A percentile compares a stretch with the other conserved stretches of the same genome.
Evolutionary conservation across 1,140 invertebrate species (phyloP).

Genomic region (Brachionus sp.): DNA sequence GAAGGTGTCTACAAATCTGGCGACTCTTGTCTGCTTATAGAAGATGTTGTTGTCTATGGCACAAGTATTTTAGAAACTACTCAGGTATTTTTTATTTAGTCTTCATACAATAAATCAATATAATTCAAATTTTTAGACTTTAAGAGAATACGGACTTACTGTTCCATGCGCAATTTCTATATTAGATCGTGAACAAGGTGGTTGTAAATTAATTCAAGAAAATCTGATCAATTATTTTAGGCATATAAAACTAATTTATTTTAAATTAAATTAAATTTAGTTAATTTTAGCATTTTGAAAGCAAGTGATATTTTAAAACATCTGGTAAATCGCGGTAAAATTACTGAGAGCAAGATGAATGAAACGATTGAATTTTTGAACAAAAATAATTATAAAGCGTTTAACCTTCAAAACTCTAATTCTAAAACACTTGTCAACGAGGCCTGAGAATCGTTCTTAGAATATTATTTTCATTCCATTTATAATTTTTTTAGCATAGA

Average conservation of each 20-base stretch:
- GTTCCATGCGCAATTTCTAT: slow-evolving; percentile 78
- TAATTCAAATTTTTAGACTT: slow-evolving; percentile 51
- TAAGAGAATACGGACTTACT: slow-evolving; percentile 70
- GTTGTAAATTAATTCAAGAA: slow-evolving; percentile 67
- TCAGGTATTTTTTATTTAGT: slow-evolving; percentile 50
- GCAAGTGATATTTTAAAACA: slow-evolving; percentile 39
- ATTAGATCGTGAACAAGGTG: slow-evolving; percentile 88
- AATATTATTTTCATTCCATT: too few species aligned
- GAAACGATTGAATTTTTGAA: slow-evolving; percentile 35
- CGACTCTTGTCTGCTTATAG: slow-evolving; percentile 81
- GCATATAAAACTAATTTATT: background rate
- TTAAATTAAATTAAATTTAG: slow-evolving; percentile 62
- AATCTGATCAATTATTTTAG: slow-evolving; percentile 52
- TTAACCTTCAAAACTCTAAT: background rate
- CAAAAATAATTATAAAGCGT: background rate
- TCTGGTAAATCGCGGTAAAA: slow-evolving; percentile 21
- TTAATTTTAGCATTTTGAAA: slow-evolving; percentile 48
- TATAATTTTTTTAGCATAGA: too few species aligned
- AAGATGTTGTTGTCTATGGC: slow-evolving; percentile 93
- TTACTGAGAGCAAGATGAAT: background rate
- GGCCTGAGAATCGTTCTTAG: background rate
- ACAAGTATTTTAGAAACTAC: slow-evolving; percentile 87
- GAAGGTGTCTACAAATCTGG: slow-evolving; percentile 79
- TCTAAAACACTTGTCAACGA: background rate
- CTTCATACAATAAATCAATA: background rate